Conservation (phyloP, 1,140 invertebrate genomes). For the Nomia melanderi region DNA sequence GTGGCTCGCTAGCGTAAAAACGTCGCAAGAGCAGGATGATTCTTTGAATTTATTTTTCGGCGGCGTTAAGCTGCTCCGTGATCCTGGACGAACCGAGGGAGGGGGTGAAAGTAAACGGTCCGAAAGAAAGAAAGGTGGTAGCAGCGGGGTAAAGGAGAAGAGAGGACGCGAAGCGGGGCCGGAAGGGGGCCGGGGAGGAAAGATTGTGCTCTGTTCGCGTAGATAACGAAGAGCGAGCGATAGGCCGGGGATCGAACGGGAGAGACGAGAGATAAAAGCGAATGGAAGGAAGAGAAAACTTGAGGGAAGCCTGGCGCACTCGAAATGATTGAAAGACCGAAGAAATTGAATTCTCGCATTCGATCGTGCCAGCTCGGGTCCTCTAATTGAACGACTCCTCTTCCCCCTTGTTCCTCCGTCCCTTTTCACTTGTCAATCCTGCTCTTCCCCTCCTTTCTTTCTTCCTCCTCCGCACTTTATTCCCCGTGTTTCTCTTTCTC, state of each 20-base stretch:
- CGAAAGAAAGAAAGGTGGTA: too few species aligned
- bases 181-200: too few species aligned
- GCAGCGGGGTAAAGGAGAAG: too few species aligned
- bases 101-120: constrained; percentile 35
- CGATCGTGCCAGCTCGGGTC: constrained; percentile 63
- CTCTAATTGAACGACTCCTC: constrained; percentile 73
- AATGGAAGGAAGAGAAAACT: constrained; percentile 42
- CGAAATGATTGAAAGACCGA: constrained; percentile 72
- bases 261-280: constrained; percentile 42
- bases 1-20: background rate
- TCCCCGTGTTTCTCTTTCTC: background rate
- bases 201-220: constrained; percentile 30
- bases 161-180: too few species aligned
- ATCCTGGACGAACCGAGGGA: background rate
- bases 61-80: background rate
- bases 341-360: constrained; percentile 73
- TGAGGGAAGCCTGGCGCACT: constrained; percentile 54
- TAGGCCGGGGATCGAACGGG: constrained; percentile 32
- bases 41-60: constrained; percentile 32
- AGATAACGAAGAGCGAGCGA: constrained; percentile 61
- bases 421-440: constrained; percentile 33
- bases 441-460: background rate
- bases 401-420: constrained; percentile 45
- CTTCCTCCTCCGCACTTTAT: too few species aligned
- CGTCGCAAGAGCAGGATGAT: background rate